Conservation (phyloP, 2,113 vertebrate species). For the Panurus biarmicus region DNA sequence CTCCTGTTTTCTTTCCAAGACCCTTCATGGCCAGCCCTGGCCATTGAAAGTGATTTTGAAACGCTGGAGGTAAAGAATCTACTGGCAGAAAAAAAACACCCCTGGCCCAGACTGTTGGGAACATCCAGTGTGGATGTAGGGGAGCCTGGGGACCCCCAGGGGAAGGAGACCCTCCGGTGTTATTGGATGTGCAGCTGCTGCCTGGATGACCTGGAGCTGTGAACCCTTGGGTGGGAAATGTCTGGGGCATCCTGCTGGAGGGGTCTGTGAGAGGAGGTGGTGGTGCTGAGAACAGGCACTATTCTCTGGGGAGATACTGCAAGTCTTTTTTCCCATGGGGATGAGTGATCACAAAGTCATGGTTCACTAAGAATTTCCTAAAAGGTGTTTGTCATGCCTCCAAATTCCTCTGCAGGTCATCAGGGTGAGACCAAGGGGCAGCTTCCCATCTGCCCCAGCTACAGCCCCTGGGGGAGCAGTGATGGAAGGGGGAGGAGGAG, state of each 20-base stretch:
- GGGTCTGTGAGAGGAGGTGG: background rate
- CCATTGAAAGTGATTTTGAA: background rate
- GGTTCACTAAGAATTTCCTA: background rate
- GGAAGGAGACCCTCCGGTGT: background rate
- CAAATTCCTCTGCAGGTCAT: background rate
- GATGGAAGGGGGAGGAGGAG: background rate
- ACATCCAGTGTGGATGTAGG: background rate
- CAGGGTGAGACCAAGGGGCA: background rate
- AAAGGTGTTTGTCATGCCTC: background rate
- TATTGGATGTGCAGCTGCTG: background rate
- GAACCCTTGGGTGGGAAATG: accelerated
- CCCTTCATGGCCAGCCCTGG: background rate
- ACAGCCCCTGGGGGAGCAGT: background rate
- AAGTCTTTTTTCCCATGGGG: background rate
- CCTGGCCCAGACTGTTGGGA: background rate
- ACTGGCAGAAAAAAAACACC: background rate
- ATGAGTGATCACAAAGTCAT: background rate
- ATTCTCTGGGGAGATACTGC: accelerated
- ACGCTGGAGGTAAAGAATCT: background rate
- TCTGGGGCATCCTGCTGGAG: background rate
- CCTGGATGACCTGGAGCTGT: background rate
- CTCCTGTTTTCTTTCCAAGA: background rate
- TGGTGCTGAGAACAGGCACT: background rate
- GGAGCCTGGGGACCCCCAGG: background rate
- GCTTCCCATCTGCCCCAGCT: background rate